Evolutionary conservation across 92 coral and sea anemone genomes (phyloP), one percentile per base, ranked within the genome.

Genomic region (Epizoanthus fatuus): DNA sequence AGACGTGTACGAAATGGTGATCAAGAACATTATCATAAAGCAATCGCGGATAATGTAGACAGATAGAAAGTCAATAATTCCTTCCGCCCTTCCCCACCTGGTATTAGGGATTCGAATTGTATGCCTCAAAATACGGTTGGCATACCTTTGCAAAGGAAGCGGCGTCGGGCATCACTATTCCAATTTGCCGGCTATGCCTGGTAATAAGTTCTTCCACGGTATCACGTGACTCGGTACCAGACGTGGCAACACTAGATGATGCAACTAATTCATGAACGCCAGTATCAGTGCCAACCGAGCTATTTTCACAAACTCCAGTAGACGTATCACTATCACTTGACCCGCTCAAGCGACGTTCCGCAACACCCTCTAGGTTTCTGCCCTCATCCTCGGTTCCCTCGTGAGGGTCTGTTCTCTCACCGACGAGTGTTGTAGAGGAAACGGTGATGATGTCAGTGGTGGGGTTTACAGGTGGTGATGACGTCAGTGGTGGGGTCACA

Each of bases 71-170:
- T 4, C 47, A 7, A 7, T 44, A 44, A 44, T 44, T 44, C 7
- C 8, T 44, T 44, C 5, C 6, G 6, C 8, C 47, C 47, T 7
- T 44, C 47, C 47, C 35, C 35, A 29, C 35, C 35, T 29, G 35
- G 1, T 29, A 29, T 29, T 29, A 29, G 35, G 35, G 35, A 44
- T 49, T 49, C 53, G 12, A 9, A 2, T 10, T 49, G 1, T 49
- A 8, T 49, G 14, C 39, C 35, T 29, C 35, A 29, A 0, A 29
- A 29, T 1, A 29, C 35, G 2, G 35, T 72, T 72, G 6, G 60
- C 29, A 7, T 70, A 70, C 75, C 75, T 44, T 70, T 42, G 75
- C 75, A 70, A 77, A 77, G 39, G 82, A 60, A 62, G 82, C 70
- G 6, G 82, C 39, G 9, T 77, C 58, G 17, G 65, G 69, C 82